Evolutionary conservation across 30 jellyfish, hydroid and myxozoan genomes (phyloP), one percentile per base, ranked within the genome.

Genomic region (Pelagia noctiluca): DNA sequence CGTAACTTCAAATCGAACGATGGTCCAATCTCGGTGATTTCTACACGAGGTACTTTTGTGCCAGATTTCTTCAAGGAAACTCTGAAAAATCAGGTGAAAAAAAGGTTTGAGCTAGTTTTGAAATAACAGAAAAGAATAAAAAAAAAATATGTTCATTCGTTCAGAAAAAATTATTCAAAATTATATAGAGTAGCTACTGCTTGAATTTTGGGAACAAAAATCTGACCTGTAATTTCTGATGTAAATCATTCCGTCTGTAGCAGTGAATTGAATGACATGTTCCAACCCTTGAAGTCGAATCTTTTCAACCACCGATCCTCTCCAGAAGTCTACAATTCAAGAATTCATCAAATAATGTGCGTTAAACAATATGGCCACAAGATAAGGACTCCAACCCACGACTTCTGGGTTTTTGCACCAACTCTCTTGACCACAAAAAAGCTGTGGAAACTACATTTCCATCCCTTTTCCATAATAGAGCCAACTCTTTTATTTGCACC

Each of bases 251-350:
- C 89, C 95, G 19, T 91, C 92, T 19, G 50, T 28, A 1, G 92
- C 95, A 1, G 98, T 91, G 80, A 91, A 57, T 73, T 91, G 98
- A 19, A 91, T 23, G 26, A 86, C 91, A 38, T 91, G 98, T 54
- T 91, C 98, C 1, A 91, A 73, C 24, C 98, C 98, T 86, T 91
- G 95, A 26, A 91, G 50, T 48, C 98, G 98, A 47, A 91, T 66
- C 24, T 83, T 42, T 33, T 86, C 88, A 34, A 70, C 92, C 63
- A 76, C 67, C 35, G 76, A 92, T 1, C 98, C 98, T 19, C 96
- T 92, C 96, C 96, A 91, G 68, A 86, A 86, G 53, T 91, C 98
- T 82, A 68, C n/a, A n/a, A n/a, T 48, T 48, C 18, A 48, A 48
- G n/a, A n/a, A n/a, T 48, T 48, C 18, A 11, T 48, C n/a, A 48